Evolutionary conservation across 2,113 vertebrate species (phyloP).

Genomic region (Acrocephalus arundinaceus): DNA sequence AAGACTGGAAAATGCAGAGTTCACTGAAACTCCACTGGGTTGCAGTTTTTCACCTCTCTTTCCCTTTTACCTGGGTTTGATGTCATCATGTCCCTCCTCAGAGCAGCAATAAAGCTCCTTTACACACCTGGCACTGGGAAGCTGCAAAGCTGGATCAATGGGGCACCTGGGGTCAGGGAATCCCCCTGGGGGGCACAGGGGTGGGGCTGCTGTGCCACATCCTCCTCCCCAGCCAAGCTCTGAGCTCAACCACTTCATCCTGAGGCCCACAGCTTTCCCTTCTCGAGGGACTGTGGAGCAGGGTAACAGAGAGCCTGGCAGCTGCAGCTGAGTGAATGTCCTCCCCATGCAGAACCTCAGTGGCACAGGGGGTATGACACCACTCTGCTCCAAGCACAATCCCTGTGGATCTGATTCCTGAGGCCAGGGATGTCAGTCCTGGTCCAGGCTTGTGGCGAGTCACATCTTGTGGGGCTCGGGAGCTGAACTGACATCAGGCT

Average conservation of each 20-base stretch:
- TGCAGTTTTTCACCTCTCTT: neutral
- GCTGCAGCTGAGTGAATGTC: neutral
- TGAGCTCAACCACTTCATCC: neutral
- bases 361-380: rapidly evolving
- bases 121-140: neutral
- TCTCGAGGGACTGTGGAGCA: rapidly evolving
- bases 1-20: neutral
- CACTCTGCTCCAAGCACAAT: neutral
- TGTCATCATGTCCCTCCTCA: neutral
- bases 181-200: neutral
- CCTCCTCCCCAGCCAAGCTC: neutral
- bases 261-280: neutral
- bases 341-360: neutral
- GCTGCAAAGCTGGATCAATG: constrained; percentile 30
- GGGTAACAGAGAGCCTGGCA: neutral
- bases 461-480: neutral
- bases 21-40: rapidly evolving
- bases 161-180: constrained; percentile 37
- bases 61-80: neutral
- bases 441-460: neutral
- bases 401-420: rapidly evolving
- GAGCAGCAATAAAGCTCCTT: constrained; percentile 22
- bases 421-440: neutral
- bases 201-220: neutral
- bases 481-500: neutral